Evolutionary conservation across 1,140 invertebrate species (phyloP), one percentile per base, ranked within the genome.

Genomic region (Caenorhabditis latens): DNA sequence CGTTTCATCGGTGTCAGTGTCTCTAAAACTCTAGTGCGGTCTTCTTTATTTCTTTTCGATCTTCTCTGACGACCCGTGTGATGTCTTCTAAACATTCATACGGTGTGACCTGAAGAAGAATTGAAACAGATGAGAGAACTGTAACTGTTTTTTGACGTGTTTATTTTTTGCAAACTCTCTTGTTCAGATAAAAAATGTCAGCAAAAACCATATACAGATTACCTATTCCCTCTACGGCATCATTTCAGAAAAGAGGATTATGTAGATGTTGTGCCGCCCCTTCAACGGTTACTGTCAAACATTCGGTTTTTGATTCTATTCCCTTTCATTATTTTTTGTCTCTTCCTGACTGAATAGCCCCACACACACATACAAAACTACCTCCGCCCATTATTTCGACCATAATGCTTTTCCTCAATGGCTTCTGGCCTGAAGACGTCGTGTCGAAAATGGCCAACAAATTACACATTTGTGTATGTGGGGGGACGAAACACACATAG

Each of bases 361-460:
- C 46, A 63, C 61, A 63, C 14, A 79, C 46, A 32, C 50, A n/a
- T n/a, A 24, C 71, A n/a, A 50, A 19, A 46, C 46, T 24, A 79
- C 46, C 71, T 53, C 71, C 46, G 24, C 43, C 46, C 71, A 79
- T 79, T 79, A 79, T 79, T 79, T 79, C 46, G 46, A 79, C 71
- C 46, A 79, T 50, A 79, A 79, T 79, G 46, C 71, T 79, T 79
- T 79, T 79, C 71, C 46, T 79, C 71, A 79, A 79, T 79, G 46
- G 46, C 71, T 79, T 79, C 71, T 79, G 71, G 71, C 71, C 71
- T 79, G 71, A 79, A 79, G 71, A 79, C 71, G 71, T 79, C 71
- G 71, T 79, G 71, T 71, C 46, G 71, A 79, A 79, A 79, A 79
- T 79, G 71, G 46, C 71, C 19, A 50, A 79, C 71, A 79, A 79